Evolutionary conservation across 2,888 invertebrate species (phyloP), one percentile per base, ranked within the genome.

Genomic region (Thereva unica): DNA sequence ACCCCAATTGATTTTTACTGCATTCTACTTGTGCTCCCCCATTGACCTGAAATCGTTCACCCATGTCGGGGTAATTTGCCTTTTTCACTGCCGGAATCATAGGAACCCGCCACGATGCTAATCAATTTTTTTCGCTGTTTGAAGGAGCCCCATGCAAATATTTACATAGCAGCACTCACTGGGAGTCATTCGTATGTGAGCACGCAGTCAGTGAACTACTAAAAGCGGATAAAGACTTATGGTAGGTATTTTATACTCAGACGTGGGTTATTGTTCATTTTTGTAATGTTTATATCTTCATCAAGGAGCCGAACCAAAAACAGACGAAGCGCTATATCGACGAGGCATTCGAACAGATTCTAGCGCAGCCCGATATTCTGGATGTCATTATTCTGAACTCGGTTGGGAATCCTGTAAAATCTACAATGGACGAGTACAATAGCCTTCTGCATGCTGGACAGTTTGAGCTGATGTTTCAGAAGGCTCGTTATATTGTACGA

Each of bases 351-450:
- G 71, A 71, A 0, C 70, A 71, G 59, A 71, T 80, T 4, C 12
- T 73, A 35, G 67, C 70, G 8, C 74, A 79, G 38, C 76, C 76
- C 0, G 78, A 76, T 35, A 72, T 80, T 1, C 72, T 72, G 9
- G 77, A 79, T 37, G 72, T 80, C 8, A 72, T 80, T 1, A 74
- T 80, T 6, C 68, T 80, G 66, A 80, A 80, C 56, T 71, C 72
- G 8, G 71, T 72, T 3, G 78, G 79, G 1, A 78, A 78, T 71
- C 80, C 79, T 0, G 68, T 80, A 0, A 77, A 78, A 54, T 74
- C 76, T 0, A 75, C 79, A 5, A 76, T 80, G 79, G 71, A 71
- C 1, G 65, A 70, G 0, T 65, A 71, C 12, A 69, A 70, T 6
- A 75, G 78, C 6, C 69, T 80, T 37, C 74, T 78, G 64, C 73